A percentile compares a stretch with the other conserved stretches of the same genome.
These are phyloP conservation scores for Eupithecia dodoneata DNA, from an alignment of 2,888 invertebrate genomes.

Conservation along the genomic window DNA sequence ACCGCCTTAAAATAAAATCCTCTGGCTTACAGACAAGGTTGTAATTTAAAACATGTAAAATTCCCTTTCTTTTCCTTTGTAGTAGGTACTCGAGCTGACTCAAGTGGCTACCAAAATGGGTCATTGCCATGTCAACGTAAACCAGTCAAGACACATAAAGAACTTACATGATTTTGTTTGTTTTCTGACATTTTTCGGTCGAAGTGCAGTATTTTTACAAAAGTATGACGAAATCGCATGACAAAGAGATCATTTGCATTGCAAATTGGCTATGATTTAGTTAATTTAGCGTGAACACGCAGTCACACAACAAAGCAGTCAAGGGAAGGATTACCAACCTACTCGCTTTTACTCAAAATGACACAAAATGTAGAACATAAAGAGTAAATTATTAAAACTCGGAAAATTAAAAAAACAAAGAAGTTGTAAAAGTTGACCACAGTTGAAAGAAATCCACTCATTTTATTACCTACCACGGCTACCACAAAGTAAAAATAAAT, in stretches of 20 bases:
- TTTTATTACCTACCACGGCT: not conserved
- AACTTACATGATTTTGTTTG: constrained; percentile 24
- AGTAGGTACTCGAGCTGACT: constrained; percentile 1
- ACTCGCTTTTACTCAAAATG: not conserved
- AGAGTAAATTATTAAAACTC: not conserved
- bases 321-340: not conserved
- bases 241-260: constrained; percentile 9
- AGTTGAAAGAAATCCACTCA: not conserved
- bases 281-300: constrained; percentile 13
- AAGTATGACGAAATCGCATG: constrained; percentile 10
- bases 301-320: not conserved
- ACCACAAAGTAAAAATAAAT: too few relatives aligned
- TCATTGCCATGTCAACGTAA: constrained; percentile 21
- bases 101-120: constrained; percentile 7
- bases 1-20: not conserved
- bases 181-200: constrained; percentile 31
- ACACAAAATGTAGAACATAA: not conserved
- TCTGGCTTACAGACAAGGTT: not conserved
- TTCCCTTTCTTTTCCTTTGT: not conserved
- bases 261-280: constrained; percentile 9
- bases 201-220: constrained; percentile 19
- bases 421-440: not conserved
- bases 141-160: constrained; percentile 12
- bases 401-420: too few relatives aligned
- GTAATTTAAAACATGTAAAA: not conserved